phyloP scores from a whole-genome alignment of 2,113 vertebrate species.

The Pica pica region DNA sequence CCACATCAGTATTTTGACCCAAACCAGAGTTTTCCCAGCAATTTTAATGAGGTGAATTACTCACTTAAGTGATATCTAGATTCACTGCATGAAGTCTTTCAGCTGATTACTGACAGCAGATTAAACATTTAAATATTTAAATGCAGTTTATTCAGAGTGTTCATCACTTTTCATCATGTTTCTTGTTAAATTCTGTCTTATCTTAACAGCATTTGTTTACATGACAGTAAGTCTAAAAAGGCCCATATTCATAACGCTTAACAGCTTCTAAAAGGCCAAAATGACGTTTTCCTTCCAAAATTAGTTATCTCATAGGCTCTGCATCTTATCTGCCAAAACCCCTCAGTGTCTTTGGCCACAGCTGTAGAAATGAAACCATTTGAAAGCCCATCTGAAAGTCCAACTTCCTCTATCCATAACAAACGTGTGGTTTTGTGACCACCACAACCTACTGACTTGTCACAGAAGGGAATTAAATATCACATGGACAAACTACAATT shows the following conservation, averaged over 20 bases:
- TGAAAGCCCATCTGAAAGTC: background rate
- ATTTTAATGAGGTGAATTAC: background rate
- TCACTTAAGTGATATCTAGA: background rate
- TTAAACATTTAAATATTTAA: background rate
- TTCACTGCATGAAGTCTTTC: background rate
- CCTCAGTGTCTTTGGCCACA: background rate
- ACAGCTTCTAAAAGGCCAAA: background rate
- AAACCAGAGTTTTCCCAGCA: background rate
- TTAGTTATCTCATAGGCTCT: background rate
- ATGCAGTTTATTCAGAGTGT: background rate
- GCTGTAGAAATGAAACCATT: background rate
- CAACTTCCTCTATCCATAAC: background rate
- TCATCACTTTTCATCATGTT: background rate
- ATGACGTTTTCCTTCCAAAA: constrained; percentile 17
- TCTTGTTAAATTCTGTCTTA: background rate
- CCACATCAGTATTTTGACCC: background rate
- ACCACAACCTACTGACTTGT: background rate
- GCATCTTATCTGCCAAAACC: background rate
- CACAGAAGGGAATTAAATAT: background rate
- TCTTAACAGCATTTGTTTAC: constrained; percentile 28
- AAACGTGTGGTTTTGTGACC: background rate
- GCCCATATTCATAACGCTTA: background rate
- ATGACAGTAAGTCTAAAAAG: background rate
- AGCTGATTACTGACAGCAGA: background rate
- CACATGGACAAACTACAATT: background rate